Base-by-base conservation (phyloP, 2,888 invertebrate species). In the Poecilobothrus nobilitatus region DNA sequence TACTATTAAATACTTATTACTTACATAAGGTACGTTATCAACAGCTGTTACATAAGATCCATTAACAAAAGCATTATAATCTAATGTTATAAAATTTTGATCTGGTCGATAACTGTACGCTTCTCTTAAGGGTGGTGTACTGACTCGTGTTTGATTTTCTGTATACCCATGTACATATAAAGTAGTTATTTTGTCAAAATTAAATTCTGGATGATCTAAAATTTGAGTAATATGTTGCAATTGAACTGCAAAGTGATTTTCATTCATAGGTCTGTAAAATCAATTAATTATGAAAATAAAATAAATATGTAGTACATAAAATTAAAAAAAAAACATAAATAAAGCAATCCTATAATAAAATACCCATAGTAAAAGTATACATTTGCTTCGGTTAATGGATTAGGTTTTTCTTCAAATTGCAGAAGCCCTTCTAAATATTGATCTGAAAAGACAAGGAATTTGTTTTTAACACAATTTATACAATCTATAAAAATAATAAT, bases 141-240 rank as follows among this genome's bases (percentile, higher is more conserved):
- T 85, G 74, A 84, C 83, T 69, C 83, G 81, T 63, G 81, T 79
- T 2, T 84, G 82, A 4, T 82, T 78, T 74, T 85, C 85, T 71
- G 84, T 83, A 73, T 84, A 85, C 8, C 85, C 85, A 74, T 85
- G 85, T 22, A 83, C 79, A 76, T 85, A 85, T 1, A 85, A 72
- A 1, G 84, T 81, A 3, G 84, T 84, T 7, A 81, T n/a, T 37
- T 34, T 34, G 10, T 18, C 10, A 10, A n/a, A 1, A 37, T 65
- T 8, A 37, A 65, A 65, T n/a, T 9, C n/a, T 2, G 65, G 37
- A 27, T 65, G 37, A 37, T 20, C 8, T 10, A 65, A 20, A 65
- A 65, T 64, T 18, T 15, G 18, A 27, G 7, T 8, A 33, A 18
- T 33, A 6, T 64, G 5, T 15, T 27, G 6, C 18, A 64, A 18